Evolutionary conservation across 2,888 invertebrate genomes (phyloP).

Genomic region (Tyria jacobaeae): DNA sequence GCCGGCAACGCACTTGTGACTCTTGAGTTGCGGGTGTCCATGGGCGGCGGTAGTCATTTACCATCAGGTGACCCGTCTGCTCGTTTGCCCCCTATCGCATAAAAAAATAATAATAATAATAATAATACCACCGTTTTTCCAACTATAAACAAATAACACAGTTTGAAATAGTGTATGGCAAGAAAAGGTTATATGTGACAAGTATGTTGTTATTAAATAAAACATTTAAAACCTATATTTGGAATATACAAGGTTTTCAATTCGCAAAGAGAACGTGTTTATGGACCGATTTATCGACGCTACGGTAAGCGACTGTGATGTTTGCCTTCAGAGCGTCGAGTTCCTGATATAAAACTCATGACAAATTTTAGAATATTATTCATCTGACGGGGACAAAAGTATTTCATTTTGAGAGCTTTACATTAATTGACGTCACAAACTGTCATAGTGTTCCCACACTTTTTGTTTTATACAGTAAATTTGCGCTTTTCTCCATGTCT

Average conservation of each 20-base stretch:
- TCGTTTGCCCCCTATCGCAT: too few relatives aligned
- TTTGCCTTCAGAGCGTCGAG: conserved; percentile 45
- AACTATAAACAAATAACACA: too few relatives aligned
- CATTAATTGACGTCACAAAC: conserved; percentile 38
- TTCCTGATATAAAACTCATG: conserved; percentile 52
- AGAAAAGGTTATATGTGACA: conserved; percentile 14
- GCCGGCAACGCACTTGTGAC: too few relatives aligned
- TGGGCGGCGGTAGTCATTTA: too few relatives aligned
- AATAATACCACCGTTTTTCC: too few relatives aligned
- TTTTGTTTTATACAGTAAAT: conserved; percentile 33
- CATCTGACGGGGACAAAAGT: conserved; percentile 45
- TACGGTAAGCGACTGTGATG: conserved; percentile 44
- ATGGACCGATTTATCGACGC: conserved; percentile 43
- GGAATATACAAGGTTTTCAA: conserved; percentile 21
- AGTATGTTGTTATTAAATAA: conserved; percentile 18
- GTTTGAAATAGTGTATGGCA: too few relatives aligned
- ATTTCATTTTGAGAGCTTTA: conserved; percentile 40
- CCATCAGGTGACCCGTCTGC: too few relatives aligned
- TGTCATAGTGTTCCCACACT: conserved; percentile 24
- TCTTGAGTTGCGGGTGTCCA: too few relatives aligned
- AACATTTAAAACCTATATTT: conserved; percentile 1
- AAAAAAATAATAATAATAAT: too few relatives aligned
- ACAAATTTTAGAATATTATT: conserved; percentile 52
- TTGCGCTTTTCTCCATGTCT: conserved; percentile 33
- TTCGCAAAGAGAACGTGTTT: conserved; percentile 17